Base-by-base conservation (phyloP, 2,113 vertebrate genomes). In the Ovis canadensis region DNA sequence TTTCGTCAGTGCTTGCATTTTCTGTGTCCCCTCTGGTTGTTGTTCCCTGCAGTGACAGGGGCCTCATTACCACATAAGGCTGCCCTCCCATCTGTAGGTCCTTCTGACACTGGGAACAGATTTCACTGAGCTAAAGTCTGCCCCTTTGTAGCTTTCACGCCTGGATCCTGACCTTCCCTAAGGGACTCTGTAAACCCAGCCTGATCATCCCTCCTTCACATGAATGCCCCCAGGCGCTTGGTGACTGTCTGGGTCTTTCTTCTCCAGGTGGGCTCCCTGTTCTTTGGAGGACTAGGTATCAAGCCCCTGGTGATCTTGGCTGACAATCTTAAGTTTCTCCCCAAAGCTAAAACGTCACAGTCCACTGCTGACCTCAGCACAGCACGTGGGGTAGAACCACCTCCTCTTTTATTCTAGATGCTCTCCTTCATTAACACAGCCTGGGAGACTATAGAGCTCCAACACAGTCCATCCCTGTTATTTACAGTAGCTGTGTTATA, bases 381-480 rank as follows among this genome's bases (percentile, higher is more conserved):
- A 81, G 33, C 11, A 29, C 1, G 1, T 6, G 7, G 81, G 83
- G 8, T 1, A 29, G 33, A 83, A 48, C 19, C 3, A 12, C 2
- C 6, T 6, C 10, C 36, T 14, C 29, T 13, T 48, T 59, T 11
- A 3, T 25, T 59, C 77, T 85, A 23, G 59, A 78, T 33, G 9
- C 33, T 50, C 36, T 52, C 6, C 12, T 6, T 43, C 1, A 0
- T 64, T 45, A 40, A 60, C 2, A 7, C 9, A 40, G 10, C 77
- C 45, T 17, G 4, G 36, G 48, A 48, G 23, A 19, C 40, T 2
- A 0, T 4, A 12, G 33, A 55, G 21, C 31, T 48, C 25, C 9
- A 12, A 0, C 7, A 43, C 23, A 48, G 12, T 3, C 11, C 0
- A 0, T 71, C 16, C 43, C 62, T 13, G 3, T 12, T 14, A 15